Evolutionary conservation across 2,888 invertebrate species (phyloP).

Genomic region (Athalia cordata): DNA sequence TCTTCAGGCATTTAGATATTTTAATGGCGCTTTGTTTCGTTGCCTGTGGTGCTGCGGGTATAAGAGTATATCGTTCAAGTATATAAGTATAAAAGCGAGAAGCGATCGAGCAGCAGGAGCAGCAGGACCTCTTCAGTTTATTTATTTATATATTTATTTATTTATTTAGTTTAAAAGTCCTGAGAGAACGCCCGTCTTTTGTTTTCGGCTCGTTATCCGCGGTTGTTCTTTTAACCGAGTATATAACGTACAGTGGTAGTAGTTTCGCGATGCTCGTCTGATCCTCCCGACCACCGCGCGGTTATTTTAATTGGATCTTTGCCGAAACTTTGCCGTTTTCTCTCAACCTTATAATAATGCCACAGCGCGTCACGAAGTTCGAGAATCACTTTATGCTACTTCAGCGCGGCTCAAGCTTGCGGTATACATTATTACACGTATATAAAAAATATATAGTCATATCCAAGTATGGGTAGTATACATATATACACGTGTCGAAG

Average conservation of each 20-base stretch:
- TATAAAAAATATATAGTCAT: too few species aligned
- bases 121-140: conserved; percentile 45
- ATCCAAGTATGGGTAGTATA: not conserved
- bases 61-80: too few species aligned
- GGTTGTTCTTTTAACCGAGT: conserved; percentile 49
- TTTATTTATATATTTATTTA: conserved; percentile 50
- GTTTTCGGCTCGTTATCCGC: conserved; percentile 55
- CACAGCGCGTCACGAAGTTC: conserved; percentile 19
- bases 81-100: too few species aligned
- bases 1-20: conserved; percentile 61
- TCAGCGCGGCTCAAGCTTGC: too few species aligned
- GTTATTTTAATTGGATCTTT: conserved; percentile 74
- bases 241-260: too few species aligned
- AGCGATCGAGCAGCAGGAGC: too few species aligned
- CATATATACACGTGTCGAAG: not conserved
- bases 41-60: conserved; percentile 1
- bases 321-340: conserved; percentile 62
- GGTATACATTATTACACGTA: too few species aligned
- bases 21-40: conserved; percentile 70
- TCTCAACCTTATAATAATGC: conserved; percentile 33
- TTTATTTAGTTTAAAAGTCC: conserved; percentile 55
- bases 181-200: conserved; percentile 52
- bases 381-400: not conserved
- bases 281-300: conserved; percentile 61
- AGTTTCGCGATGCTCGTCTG: conserved; percentile 28